Base-by-base conservation (phyloP, 1,140 invertebrate genomes). In the Phthorimaea operculella region DNA sequence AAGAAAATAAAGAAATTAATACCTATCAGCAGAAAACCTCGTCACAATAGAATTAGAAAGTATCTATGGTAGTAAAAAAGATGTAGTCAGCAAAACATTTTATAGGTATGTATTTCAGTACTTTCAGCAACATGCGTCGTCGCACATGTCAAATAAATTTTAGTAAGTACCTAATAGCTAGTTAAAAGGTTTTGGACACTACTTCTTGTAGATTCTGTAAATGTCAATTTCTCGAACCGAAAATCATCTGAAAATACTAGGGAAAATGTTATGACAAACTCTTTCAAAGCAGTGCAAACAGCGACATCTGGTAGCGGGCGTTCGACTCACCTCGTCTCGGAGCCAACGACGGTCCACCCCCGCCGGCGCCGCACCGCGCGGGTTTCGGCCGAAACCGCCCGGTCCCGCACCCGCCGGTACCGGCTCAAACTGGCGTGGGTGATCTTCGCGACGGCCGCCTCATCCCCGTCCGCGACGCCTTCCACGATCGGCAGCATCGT, bases 321-420 rank as follows among this genome's bases (percentile, higher is more conserved):
- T 33, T 11, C 14, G 42, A 73, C 74, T 81, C 61, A 80, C 81
- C 79, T 84, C 62, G 81, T 84, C 79, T 84, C 81, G 60, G 81
- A 84, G 50, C 81, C 81, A 50, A 84, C 81, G 34, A 84, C 81
- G 4, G 81, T 84, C 81, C 81, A 84, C 50, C 81, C 81, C 16
- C 81, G 81, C 33, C 81, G 59, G 16, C 81, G 74, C 4, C 81
- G 72, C 6, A 84, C 64, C 1, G 81, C 79, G 52, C 81, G 73
- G 55, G 80, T 68, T 76, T 84, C 81, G 65, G 81, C 79, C 42
- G 79, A 70, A 55, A 84, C 74, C 34, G 82, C 60, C 1, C 81
- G 77, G 48, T 84, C 79, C 6, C 81, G 70, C 15, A 72, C 78
- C 48, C 70, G 62, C 7, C 79, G 71, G 36, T 77, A 76, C 7